Percentiles rank a stretch among this genome's conserved stretches.
These are phyloP conservation scores for Nezara viridula DNA, from an alignment of 2,888 invertebrate species.

Conservation along the genomic window DNA sequence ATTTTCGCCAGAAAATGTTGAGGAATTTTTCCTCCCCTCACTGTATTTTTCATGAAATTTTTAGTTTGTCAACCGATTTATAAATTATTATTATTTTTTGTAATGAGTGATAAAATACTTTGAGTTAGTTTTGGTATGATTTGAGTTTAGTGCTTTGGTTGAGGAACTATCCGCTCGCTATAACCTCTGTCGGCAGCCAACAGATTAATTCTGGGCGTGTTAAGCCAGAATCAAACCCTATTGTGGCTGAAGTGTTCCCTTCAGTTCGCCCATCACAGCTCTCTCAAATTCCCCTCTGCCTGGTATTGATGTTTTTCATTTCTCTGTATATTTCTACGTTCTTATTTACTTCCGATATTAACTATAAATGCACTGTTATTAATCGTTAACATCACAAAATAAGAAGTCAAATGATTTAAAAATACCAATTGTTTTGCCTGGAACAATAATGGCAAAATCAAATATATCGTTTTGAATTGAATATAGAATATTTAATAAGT, in stretches of 20 bases:
- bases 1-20: no score
- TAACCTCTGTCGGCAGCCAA: neutral
- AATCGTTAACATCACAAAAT: neutral
- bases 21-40: no score
- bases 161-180: neutral
- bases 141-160: neutral
- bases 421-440: no score
- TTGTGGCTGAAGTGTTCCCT: conserved; percentile 9
- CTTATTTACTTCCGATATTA: neutral
- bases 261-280: neutral
- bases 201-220: conserved; percentile 11
- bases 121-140: neutral
- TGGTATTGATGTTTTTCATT: neutral
- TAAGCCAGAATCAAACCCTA: neutral
- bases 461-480: no score
- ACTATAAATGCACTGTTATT: neutral
- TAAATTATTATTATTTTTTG: no score
- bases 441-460: no score
- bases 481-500: no score
- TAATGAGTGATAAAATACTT: neutral
- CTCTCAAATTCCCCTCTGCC: neutral
- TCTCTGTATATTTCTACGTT: neutral
- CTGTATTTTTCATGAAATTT: no score
- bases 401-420: no score
- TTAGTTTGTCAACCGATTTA: no score